Conservation (phyloP, 2,113 vertebrate species). For the Lethenteron camtschaticum region DNA sequence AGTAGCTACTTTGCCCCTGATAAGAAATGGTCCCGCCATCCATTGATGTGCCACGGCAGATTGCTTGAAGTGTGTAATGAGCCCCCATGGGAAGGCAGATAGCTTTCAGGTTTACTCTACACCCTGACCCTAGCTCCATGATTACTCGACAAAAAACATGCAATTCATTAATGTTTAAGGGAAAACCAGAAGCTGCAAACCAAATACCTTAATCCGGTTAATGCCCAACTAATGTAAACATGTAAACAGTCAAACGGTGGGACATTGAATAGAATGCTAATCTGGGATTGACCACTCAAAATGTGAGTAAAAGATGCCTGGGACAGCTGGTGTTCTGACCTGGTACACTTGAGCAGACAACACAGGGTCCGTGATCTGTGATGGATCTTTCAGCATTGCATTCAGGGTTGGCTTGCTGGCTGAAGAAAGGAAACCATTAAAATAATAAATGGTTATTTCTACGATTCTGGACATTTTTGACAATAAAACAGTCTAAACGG, state of each 20-base stretch:
- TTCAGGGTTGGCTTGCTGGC: conserved; percentile 64
- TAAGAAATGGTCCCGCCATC: neutral
- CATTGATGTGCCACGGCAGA: neutral
- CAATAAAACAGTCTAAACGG: no score
- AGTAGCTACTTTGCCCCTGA: conserved; percentile 3
- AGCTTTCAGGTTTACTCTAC: no score
- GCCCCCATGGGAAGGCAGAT: no score
- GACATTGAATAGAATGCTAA: conserved; percentile 5
- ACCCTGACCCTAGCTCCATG: neutral
- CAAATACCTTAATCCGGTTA: neutral
- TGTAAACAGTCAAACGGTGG: neutral
- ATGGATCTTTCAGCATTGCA: conserved; percentile 74
- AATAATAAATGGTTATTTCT: neutral
- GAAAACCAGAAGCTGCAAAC: neutral
- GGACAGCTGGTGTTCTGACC: conserved; percentile 32
- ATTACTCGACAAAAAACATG: neutral
- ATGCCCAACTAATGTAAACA: conserved; percentile 1
- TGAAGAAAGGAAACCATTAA: conserved; percentile 15
- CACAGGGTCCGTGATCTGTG: conserved; percentile 62
- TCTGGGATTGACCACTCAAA: conserved; percentile 9
- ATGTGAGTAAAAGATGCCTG: conserved; percentile 10
- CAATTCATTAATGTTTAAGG: conserved; percentile 1
- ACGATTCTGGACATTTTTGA: no score
- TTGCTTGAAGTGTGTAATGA: conserved; percentile 1
- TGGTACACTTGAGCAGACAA: conserved; percentile 75